These are phyloP conservation scores for Maccullochella peelii DNA, from an alignment of 2,113 vertebrate genomes.

Conservation along the genomic window DNA sequence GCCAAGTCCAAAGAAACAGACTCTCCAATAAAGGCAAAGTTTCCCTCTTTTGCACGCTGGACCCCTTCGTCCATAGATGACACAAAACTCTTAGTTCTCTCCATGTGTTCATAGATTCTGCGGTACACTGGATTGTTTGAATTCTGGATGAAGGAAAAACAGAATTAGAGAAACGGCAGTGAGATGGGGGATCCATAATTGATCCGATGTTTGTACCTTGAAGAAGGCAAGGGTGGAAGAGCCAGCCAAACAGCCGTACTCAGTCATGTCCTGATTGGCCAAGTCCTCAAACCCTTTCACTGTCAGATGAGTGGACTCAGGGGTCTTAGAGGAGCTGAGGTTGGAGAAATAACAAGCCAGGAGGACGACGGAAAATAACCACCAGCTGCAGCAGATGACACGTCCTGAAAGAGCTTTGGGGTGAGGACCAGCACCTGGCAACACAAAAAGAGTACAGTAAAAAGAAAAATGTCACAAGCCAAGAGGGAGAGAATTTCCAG, in stretches of 20 bases:
- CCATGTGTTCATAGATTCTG: slow-evolving; percentile 91
- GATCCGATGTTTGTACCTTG: slow-evolving; percentile 80
- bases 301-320: slow-evolving; percentile 77
- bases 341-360: slow-evolving; percentile 90
- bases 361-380: slow-evolving; percentile 88
- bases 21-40: slow-evolving; percentile 91
- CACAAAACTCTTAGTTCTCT: slow-evolving; percentile 87
- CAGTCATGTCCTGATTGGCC: slow-evolving; percentile 87
- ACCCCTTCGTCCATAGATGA: slow-evolving; percentile 88
- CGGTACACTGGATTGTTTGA: slow-evolving; percentile 89
- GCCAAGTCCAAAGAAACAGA: slow-evolving; percentile 89
- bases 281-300: slow-evolving; percentile 91
- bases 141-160: slow-evolving; percentile 80
- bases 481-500: neutral
- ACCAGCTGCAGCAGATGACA: slow-evolving; percentile 88
- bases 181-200: neutral
- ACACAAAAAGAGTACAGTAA: neutral
- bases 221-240: slow-evolving; percentile 90
- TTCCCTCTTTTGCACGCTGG: slow-evolving; percentile 83
- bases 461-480: neutral
- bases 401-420: slow-evolving; percentile 87
- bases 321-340: slow-evolving; percentile 82
- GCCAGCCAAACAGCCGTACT: slow-evolving; percentile 88
- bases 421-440: slow-evolving; percentile 87
- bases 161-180: neutral